Evolutionary conservation across 2,888 invertebrate genomes (phyloP).

Genomic region (Eristalis intricaria): DNA sequence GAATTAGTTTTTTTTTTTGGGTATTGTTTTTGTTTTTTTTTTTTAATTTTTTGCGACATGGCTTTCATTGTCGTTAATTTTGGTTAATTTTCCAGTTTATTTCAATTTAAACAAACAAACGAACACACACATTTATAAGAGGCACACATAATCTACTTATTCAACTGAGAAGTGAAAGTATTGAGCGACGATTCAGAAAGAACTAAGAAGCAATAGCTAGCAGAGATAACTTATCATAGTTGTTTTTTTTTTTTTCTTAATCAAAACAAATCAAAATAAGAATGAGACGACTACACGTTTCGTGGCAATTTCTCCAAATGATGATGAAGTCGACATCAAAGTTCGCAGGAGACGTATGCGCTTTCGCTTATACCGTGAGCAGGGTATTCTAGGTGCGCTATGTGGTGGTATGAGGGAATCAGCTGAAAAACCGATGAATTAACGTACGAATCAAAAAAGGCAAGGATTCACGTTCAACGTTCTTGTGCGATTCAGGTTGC

Average conservation of each 20-base stretch:
- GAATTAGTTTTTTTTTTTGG: constrained; percentile 63
- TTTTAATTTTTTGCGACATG: constrained; percentile 19
- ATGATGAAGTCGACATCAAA: too few species aligned
- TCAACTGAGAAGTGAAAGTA: constrained; percentile 26
- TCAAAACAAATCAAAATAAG: constrained; percentile 4
- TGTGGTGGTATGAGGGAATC: too few species aligned
- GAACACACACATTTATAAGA: constrained; percentile 71
- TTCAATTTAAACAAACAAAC: constrained; percentile 70
- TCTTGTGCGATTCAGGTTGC: too few species aligned
- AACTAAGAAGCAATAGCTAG: constrained; percentile 42
- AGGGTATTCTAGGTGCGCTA: too few species aligned
- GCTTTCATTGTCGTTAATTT: constrained; percentile 37
- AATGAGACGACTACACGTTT: constrained; percentile 1
- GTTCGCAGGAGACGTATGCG: too few species aligned
- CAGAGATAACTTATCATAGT: constrained; percentile 12
- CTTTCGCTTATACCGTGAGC: too few species aligned
- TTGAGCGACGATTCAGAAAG: constrained; percentile 13
- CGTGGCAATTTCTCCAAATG: too few species aligned
- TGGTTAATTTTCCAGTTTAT: constrained; percentile 56
- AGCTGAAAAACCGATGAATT: too few species aligned
- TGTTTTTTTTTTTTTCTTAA: neutral
- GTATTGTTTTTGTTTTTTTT: constrained; percentile 32
- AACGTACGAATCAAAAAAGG: too few species aligned
- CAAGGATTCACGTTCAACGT: too few species aligned
- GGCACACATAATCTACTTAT: constrained; percentile 51